Evolutionary conservation across 2,797 vertebrate species (phyloP).

Genomic region (Peromyscus attwateri): DNA sequence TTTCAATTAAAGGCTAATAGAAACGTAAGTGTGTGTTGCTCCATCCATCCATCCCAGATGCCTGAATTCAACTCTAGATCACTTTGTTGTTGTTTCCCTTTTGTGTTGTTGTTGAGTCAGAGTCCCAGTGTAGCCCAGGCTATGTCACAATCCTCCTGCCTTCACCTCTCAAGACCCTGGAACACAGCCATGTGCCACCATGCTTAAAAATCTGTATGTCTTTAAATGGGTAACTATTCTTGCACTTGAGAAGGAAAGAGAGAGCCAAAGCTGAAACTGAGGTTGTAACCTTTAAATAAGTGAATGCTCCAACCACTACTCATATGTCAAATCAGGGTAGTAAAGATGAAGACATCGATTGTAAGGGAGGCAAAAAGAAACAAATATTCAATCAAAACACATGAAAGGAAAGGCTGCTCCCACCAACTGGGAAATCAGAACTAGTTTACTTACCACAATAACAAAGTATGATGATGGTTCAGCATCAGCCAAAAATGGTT

Average conservation of each 20-base stretch:
- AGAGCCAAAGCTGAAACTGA: conserved; percentile 6
- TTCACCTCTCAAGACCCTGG: not conserved
- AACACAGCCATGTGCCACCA: not conserved
- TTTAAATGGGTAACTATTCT: conserved; percentile 18
- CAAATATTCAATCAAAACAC: not conserved
- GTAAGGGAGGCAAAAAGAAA: conserved; percentile 38
- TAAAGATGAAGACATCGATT: conserved; percentile 11
- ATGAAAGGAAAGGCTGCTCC: conserved; percentile 18
- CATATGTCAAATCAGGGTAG: conserved; percentile 44
- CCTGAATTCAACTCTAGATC: conserved; percentile 11
- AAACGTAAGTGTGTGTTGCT: conserved; percentile 14
- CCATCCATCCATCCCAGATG: not conserved
- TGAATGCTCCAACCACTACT: not conserved
- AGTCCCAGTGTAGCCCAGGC: too few species aligned
- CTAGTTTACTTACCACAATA: not conserved
- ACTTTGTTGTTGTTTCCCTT: not conserved
- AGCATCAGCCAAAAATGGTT: not conserved
- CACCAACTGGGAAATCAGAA: conserved; percentile 38
- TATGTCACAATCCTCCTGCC: not conserved
- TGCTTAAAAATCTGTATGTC: not conserved
- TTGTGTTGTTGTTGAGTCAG: not conserved
- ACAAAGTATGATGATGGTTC: not conserved
- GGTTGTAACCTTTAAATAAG: not conserved
- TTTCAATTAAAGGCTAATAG: conserved; percentile 50
- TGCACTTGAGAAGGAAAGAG: not conserved